These are phyloP conservation scores for Melospiza georgiana DNA, from an alignment of 2,113 vertebrate genomes.

Conservation along the genomic window DNA sequence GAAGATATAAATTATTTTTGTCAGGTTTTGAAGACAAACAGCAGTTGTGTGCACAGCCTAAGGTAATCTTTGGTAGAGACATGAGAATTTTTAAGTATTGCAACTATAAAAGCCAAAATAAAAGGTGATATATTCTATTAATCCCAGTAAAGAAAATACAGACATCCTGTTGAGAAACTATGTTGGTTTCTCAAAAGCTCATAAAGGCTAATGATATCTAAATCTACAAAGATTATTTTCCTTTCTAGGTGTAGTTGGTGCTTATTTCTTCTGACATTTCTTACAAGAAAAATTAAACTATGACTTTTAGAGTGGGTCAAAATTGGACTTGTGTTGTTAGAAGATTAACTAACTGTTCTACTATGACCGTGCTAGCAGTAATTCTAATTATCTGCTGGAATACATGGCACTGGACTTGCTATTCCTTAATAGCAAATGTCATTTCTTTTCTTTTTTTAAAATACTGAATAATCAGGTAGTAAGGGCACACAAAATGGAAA, in stretches of 20 bases:
- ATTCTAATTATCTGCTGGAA: not conserved
- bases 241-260: fast-evolving
- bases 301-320: not conserved
- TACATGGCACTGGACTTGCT: not conserved
- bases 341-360: not conserved
- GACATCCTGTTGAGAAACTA: not conserved
- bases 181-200: not conserved
- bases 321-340: not conserved
- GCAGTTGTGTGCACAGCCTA: not conserved
- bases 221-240: not conserved
- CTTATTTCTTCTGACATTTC: not conserved
- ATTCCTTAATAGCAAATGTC: not conserved
- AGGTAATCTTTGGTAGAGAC: not conserved
- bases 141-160: not conserved
- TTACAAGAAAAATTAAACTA: not conserved
- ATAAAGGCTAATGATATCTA: not conserved
- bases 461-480: not conserved
- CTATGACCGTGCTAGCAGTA: not conserved
- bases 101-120: not conserved
- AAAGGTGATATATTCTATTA: not conserved
- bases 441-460: not conserved
- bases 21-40: not conserved
- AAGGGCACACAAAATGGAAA: not conserved
- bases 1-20: not conserved
- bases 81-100: not conserved